Conservation (phyloP, 2,888 invertebrate species). For the Biston stratarius region DNA sequence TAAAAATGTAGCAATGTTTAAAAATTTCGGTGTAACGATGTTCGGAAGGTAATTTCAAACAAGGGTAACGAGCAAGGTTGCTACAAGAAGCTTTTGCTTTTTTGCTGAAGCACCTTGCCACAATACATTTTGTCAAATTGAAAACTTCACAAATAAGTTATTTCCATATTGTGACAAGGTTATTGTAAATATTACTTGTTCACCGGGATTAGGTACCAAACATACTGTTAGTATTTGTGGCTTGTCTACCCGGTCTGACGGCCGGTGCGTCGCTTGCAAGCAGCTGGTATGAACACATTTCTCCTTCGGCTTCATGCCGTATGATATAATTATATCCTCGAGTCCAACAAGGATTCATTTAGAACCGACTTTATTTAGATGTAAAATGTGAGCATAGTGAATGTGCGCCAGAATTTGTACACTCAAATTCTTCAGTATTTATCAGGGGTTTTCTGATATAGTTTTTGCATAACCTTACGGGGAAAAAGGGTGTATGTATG, state of each 20-base stretch:
- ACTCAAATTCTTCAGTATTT: no score
- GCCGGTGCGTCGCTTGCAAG: conserved; percentile 2
- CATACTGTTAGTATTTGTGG: conserved; percentile 7
- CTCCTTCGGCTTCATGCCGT: not conserved
- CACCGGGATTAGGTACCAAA: not conserved
- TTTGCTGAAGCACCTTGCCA: conserved; percentile 8
- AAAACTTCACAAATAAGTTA: not conserved
- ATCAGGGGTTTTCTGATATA: no score
- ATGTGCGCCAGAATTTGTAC: no score
- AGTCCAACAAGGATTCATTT: not conserved
- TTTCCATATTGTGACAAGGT: conserved; percentile 1
- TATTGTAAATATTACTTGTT: not conserved
- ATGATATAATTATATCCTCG: not conserved
- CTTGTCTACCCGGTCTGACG: conserved; percentile 6
- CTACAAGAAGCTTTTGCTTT: conserved; percentile 19
- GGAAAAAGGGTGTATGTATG: no score
- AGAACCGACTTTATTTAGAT: no score
- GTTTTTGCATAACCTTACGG: no score
- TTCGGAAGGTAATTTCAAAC: conserved; percentile 11
- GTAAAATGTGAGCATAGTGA: no score
- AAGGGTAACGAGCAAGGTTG: conserved; percentile 11
- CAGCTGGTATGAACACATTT: conserved; percentile 9
- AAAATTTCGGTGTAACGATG: no score
- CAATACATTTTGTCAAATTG: not conserved
- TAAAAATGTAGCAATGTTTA: no score